These are phyloP conservation scores for Hylaea fasciaria DNA, from an alignment of 2,888 invertebrate species.

Conservation along the genomic window DNA sequence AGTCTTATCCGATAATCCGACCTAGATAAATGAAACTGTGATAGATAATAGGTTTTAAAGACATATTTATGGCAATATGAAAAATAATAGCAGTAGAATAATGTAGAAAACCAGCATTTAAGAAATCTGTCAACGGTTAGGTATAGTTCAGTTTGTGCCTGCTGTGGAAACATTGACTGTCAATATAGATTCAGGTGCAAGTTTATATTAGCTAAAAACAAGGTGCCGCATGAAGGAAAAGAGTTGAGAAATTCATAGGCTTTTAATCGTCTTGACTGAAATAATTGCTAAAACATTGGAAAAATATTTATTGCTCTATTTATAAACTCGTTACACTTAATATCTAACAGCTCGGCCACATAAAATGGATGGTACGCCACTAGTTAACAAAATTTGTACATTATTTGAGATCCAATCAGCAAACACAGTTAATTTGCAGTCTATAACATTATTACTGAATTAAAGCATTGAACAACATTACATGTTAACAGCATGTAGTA, in stretches of 20 bases:
- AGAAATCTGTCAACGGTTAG: constrained; percentile 1
- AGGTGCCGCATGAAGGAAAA: constrained; percentile 32
- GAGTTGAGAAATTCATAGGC: constrained; percentile 51
- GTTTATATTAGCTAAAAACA: constrained; percentile 32
- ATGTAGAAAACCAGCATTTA: not conserved
- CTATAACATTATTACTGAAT: constrained; percentile 51
- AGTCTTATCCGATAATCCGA: not conserved
- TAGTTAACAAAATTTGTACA: constrained; percentile 58
- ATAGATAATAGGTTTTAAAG: too few relatives aligned
- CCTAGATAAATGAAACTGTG: constrained; percentile 8
- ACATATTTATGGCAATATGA: too few relatives aligned
- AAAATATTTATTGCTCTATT: constrained; percentile 70
- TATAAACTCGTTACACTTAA: constrained; percentile 64
- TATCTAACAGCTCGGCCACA: constrained; percentile 66
- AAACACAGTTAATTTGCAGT: constrained; percentile 46
- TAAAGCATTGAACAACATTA: constrained; percentile 29
- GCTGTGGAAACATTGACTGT: constrained; percentile 44
- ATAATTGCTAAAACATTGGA: constrained; percentile 69
- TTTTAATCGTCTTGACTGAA: constrained; percentile 69
- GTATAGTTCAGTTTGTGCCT: not conserved
- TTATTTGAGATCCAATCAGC: constrained; percentile 69
- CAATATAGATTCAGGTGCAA: constrained; percentile 47
- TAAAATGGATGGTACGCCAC: constrained; percentile 46
- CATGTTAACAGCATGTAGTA: constrained; percentile 30
- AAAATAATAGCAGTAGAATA: not conserved